Percentiles rank a stretch among this genome's conserved stretches.
Evolutionary conservation across 2,113 vertebrate species (phyloP).

Genomic region (Maccullochella peelii): DNA sequence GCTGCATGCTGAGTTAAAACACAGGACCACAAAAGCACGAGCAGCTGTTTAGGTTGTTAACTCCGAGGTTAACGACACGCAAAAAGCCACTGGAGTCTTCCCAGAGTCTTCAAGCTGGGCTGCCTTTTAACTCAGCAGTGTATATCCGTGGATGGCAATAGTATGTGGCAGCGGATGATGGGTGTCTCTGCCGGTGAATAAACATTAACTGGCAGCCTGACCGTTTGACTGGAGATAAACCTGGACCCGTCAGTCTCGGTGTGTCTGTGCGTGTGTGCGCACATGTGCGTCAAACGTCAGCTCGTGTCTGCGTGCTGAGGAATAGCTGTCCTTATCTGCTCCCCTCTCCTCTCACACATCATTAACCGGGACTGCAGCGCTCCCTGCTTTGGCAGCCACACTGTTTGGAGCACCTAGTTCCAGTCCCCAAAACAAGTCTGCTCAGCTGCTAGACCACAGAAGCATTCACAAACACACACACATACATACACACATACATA

Average conservation of each 20-base stretch:
- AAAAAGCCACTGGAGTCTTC: slow-evolving; percentile 67
- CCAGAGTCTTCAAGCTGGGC: slow-evolving; percentile 62
- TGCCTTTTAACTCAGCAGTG: slow-evolving; percentile 75
- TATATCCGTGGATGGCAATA: slow-evolving; percentile 59
- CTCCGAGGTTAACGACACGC: slow-evolving; percentile 79
- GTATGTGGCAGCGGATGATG: slow-evolving; percentile 69
- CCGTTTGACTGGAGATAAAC: slow-evolving; percentile 72
- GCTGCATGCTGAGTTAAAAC: slow-evolving; percentile 78
- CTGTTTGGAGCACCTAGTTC: slow-evolving; percentile 58
- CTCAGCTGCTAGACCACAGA: slow-evolving; percentile 43
- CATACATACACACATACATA: background rate
- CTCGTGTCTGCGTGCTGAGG: slow-evolving; percentile 47
- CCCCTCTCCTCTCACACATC: slow-evolving; percentile 71
- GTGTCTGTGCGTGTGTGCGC: slow-evolving; percentile 38
- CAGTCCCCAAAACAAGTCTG: slow-evolving; percentile 53
- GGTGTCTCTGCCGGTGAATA: slow-evolving; percentile 62
- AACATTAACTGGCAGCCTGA: slow-evolving; percentile 66
- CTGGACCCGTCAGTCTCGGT: slow-evolving; percentile 67
- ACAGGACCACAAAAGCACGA: slow-evolving; percentile 73
- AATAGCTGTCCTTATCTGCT: slow-evolving; percentile 71
- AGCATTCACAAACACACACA: slow-evolving; percentile 19
- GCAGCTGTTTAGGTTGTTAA: slow-evolving; percentile 81
- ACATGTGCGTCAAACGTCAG: slow-evolving; percentile 52
- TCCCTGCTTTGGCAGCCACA: slow-evolving; percentile 61
- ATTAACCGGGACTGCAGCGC: slow-evolving; percentile 69